Evolutionary conservation across 2,797 vertebrate species (phyloP), one percentile per base, ranked within the genome.

Genomic region (Hemibagrus guttatus): DNA sequence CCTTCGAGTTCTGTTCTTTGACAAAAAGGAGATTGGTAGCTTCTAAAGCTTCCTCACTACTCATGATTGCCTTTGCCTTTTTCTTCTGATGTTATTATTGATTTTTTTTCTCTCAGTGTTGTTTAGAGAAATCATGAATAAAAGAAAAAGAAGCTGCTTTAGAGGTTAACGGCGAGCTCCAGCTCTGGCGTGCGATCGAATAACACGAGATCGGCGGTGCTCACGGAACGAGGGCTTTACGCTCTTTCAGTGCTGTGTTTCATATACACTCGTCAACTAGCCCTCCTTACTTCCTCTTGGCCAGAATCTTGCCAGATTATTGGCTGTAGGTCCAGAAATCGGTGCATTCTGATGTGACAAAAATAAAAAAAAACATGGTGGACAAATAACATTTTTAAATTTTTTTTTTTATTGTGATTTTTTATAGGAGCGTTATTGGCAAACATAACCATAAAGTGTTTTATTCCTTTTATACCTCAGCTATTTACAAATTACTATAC

Each of bases 51-150:
- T 71, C 74, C 66, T 42, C 81, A 52, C n/a, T 8, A 9, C 66
- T 42, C 81, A 52, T 21, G 3, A 9, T 85, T 56, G n/a, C 56
- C 66, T 79, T 46, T 56, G 52, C 6, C n/a, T 42, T 35, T 79
- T 71, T 72, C 87, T 35, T 23, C 26, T 79, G 72, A 79, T 46
- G 75, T 85, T 88, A 64, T 28, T 23, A 2, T 56, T 54, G 39
- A 4, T 64, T 75, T 1, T 23, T 58, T 75, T 39, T 80, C 87
- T 68, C 14, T 49, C 46, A 49, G 7, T 42, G 59, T n/a, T 56
- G 12, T 66, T 64, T 49, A 39, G 61, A 87, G 72, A 16, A 42
- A 31, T 74, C 17, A 69, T 71, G 58, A 85, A 58, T 1, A 85
- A 58, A 3, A 13, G 28, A 23, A 58, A n/a, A n/a, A n/a, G n/a